phyloP scores from a whole-genome alignment of 2,888 invertebrate genomes.

The Ochropleura leucogaster region DNA sequence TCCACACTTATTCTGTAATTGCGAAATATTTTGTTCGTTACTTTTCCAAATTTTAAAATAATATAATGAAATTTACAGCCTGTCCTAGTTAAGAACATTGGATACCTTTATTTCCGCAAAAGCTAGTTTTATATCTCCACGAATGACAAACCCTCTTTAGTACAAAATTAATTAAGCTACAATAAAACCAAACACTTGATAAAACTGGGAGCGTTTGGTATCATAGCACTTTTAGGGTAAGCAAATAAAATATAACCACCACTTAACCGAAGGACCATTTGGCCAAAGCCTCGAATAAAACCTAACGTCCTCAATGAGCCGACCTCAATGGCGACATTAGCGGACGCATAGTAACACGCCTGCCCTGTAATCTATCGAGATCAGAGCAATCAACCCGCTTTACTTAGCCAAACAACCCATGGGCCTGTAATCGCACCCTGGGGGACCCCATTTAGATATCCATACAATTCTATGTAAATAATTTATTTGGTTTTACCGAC shows the following conservation, averaged over 20 bases:
- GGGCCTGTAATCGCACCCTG: conserved; percentile 55
- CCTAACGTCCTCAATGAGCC: conserved; percentile 61
- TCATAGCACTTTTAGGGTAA: conserved; percentile 11
- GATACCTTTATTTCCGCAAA: background rate
- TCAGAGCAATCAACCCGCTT: conserved; percentile 55
- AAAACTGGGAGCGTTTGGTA: conserved; percentile 7
- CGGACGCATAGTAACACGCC: conserved; percentile 43
- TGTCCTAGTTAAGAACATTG: background rate
- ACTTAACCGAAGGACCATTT: conserved; percentile 52
- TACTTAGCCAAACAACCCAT: conserved; percentile 53
- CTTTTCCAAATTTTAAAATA: too few relatives aligned
- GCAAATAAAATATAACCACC: conserved; percentile 56
- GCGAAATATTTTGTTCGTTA: background rate
- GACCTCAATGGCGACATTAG: conserved; percentile 62
- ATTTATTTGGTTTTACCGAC: conserved; percentile 4
- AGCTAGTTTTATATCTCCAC: background rate
- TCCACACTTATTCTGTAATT: background rate
- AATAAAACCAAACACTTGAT: background rate
- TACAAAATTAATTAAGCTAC: background rate
- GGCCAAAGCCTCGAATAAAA: conserved; percentile 64
- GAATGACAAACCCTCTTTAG: background rate
- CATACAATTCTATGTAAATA: conserved; percentile 35
- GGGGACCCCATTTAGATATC: conserved; percentile 46
- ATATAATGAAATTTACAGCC: background rate
- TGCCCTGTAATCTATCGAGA: conserved; percentile 55